Percentiles rank a stretch among this genome's conserved stretches.
These are phyloP conservation scores for Chymomyza fuscimana DNA, from an alignment of 2,888 invertebrate species.

Conservation along the genomic window DNA sequence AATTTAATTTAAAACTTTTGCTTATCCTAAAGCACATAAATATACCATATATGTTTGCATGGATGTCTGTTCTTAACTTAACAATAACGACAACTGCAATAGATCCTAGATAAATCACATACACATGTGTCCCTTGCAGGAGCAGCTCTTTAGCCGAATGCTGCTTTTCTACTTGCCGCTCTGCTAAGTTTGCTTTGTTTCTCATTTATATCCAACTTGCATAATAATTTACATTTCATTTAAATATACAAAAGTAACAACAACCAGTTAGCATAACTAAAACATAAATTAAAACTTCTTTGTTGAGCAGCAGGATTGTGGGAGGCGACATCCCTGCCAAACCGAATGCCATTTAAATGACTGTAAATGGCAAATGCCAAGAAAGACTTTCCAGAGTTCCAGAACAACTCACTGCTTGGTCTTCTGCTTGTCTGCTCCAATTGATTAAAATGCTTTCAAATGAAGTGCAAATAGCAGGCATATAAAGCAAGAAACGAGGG, in stretches of 20 bases:
- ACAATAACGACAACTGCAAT: neutral
- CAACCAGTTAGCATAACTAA: conserved; percentile 33
- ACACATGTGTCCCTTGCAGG: neutral
- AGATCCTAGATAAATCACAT: neutral
- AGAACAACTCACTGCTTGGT: neutral
- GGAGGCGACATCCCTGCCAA: neutral
- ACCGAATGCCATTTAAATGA: conserved; percentile 8
- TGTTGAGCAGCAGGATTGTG: neutral
- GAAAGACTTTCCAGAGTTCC: neutral
- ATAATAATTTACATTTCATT: conserved; percentile 65
- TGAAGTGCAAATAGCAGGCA: conserved; percentile 25
- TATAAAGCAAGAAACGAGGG: too few species aligned
- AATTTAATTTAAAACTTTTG: conserved; percentile 68
- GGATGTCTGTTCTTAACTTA: neutral
- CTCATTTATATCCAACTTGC: conserved; percentile 57
- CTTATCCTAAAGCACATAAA: conserved; percentile 51
- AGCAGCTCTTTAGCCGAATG: neutral
- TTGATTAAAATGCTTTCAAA: conserved; percentile 44
- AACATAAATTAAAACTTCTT: conserved; percentile 42
- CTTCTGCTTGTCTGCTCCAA: conserved; percentile 27
- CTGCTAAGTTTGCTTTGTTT: neutral
- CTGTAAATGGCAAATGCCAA: neutral
- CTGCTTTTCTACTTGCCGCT: too few species aligned
- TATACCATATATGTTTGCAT: conserved; percentile 41
- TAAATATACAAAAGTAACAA: conserved; percentile 27